Evolutionary conservation across 1,140 invertebrate species (phyloP).

Genomic region (Xylocopa sonorina): DNA sequence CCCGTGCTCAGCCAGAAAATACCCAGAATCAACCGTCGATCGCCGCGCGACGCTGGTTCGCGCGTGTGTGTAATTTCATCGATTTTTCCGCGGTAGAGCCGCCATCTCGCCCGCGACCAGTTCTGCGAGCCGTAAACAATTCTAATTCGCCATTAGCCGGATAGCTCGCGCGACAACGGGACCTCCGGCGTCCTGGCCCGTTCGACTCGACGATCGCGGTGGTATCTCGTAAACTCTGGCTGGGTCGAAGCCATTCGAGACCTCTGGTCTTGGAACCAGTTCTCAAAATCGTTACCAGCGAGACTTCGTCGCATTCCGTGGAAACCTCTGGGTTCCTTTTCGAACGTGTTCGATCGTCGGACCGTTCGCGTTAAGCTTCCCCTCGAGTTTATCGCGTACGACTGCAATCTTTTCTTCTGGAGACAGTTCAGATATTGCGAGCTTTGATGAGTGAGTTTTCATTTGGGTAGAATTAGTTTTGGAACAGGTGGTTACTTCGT

Average conservation of each 20-base stretch:
- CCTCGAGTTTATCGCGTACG: no score
- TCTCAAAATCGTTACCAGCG: conserved; percentile 31
- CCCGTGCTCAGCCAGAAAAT: no score
- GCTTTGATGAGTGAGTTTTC: no score
- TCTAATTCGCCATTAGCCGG: neutral
- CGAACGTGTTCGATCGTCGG: no score
- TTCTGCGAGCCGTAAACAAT: conserved; percentile 16
- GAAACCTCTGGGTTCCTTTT: conserved; percentile 7
- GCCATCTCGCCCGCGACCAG: no score
- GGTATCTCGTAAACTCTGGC: neutral
- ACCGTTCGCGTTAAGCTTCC: no score
- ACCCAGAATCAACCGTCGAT: no score
- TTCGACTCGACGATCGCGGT: conserved; percentile 6
- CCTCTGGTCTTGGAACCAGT: conserved; percentile 26
- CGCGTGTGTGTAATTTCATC: neutral
- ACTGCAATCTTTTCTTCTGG: no score
- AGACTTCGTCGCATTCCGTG: conserved; percentile 14
- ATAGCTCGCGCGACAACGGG: neutral
- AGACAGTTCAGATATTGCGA: no score
- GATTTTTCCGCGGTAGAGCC: neutral
- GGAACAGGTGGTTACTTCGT: no score
- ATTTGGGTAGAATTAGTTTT: no score
- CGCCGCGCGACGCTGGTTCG: no score
- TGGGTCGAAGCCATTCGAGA: neutral
- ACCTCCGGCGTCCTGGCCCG: neutral